Conservation (phyloP, 2,797 vertebrate species). For the Pristis pectinata region DNA sequence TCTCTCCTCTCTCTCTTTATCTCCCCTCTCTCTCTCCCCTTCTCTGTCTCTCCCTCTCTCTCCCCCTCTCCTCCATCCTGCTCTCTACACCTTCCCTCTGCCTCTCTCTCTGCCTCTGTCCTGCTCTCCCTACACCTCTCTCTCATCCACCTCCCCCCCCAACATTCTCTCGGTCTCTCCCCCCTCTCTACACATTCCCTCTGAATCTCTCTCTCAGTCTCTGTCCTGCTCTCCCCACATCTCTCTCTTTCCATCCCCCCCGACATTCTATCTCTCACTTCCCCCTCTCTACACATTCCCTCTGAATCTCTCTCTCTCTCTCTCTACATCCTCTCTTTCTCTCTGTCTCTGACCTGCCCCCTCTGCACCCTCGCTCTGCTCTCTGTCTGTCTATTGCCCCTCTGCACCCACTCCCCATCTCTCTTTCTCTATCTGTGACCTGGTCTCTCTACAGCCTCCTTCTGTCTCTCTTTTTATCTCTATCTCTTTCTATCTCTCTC, state of each 20-base stretch:
- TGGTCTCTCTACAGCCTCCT: too few species aligned
- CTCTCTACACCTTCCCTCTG: constrained; percentile 41
- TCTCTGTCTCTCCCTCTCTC: constrained; percentile 40
- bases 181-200: too few species aligned
- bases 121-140: constrained; percentile 42
- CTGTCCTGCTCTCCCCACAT: constrained; percentile 39
- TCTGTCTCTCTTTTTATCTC: constrained; percentile 41
- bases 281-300: too few species aligned
- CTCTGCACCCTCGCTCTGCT: too few species aligned
- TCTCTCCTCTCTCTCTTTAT: constrained; percentile 47
- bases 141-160: too few species aligned
- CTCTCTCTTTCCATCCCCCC: too few species aligned
- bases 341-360: too few species aligned
- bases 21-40: constrained; percentile 39
- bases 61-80: constrained; percentile 42
- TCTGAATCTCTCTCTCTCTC: too few species aligned
- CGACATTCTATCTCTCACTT: too few species aligned
- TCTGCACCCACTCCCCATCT: constrained; percentile 41
- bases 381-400: constrained; percentile 46
- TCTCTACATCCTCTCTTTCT: too few species aligned
- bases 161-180: too few species aligned
- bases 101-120: constrained; percentile 46
- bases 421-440: constrained; percentile 42
- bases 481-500: not conserved
- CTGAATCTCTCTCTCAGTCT: too few species aligned